Evolutionary conservation across 2,888 invertebrate species (phyloP).

Genomic region (Scaptomyza tumidula): DNA sequence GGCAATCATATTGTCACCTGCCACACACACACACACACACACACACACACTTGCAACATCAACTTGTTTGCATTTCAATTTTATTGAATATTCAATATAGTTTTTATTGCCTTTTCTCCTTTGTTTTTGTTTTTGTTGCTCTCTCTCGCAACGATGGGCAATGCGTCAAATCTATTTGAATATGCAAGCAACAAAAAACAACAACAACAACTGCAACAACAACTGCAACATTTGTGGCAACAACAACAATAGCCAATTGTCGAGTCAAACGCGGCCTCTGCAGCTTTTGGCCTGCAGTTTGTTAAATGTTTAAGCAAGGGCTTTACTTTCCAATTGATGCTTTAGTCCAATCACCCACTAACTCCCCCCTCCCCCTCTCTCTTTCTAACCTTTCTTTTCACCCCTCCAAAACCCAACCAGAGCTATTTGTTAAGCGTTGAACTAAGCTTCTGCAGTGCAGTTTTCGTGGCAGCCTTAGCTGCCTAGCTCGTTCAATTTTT

Average conservation of each 20-base stretch:
- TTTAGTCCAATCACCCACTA: background rate
- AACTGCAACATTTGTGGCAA: constrained; percentile 10
- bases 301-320: constrained; percentile 76
- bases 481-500: constrained; percentile 72
- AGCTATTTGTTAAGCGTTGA: constrained; percentile 55
- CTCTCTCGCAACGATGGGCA: constrained; percentile 17
- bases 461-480: constrained; percentile 44
- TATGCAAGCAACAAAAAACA: constrained; percentile 49
- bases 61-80: constrained; percentile 76
- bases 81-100: constrained; percentile 62
- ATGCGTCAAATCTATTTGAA: constrained; percentile 63
- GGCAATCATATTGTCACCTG: constrained; percentile 32
- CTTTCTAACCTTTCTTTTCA: background rate
- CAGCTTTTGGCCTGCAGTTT: constrained; percentile 75
- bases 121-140: too few relatives aligned
- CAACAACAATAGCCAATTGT: constrained; percentile 56
- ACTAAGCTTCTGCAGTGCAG: constrained; percentile 47
- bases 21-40: constrained; percentile 10
- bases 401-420: constrained; percentile 17
- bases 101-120: constrained; percentile 59
- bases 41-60: constrained; percentile 16
- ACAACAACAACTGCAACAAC: constrained; percentile 12
- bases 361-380: background rate
- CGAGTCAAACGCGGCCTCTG: constrained; percentile 68
- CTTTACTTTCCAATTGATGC: constrained; percentile 51